Conservation (phyloP, 2,888 invertebrate genomes). For the Synergus japonicus region DNA sequence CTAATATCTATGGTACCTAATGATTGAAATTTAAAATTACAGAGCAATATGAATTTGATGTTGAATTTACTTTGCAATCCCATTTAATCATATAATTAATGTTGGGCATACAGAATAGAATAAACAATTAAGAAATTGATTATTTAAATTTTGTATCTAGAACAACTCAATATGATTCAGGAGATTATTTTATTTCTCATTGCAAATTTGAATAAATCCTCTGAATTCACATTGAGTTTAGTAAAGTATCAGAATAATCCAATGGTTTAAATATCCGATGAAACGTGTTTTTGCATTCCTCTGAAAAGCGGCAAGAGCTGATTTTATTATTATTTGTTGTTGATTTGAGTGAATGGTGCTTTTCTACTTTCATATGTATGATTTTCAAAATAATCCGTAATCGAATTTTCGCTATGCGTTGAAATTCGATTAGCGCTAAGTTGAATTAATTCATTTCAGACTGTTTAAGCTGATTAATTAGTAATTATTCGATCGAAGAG, state of each 20-base stretch:
- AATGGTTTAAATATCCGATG: neutral
- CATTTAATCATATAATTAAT: too few relatives aligned
- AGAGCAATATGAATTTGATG: neutral
- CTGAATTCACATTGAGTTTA: neutral
- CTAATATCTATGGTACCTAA: too few relatives aligned
- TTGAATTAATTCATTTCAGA: constrained; percentile 6
- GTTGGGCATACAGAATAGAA: neutral
- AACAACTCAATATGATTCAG: neutral
- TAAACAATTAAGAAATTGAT: neutral
- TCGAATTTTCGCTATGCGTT: neutral
- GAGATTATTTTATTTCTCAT: neutral
- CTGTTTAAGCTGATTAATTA: constrained; percentile 31
- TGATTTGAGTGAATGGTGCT: neutral
- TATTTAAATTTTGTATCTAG: neutral
- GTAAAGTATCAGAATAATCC: neutral
- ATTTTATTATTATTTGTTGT: neutral
- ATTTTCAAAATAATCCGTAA: neutral
- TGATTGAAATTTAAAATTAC: neutral
- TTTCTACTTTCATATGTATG: neutral
- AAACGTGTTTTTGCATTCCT: neutral
- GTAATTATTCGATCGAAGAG: constrained; percentile 34
- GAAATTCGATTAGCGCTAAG: constrained; percentile 13
- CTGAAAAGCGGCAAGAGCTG: neutral
- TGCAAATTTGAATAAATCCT: neutral
- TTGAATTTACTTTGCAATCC: too few relatives aligned